Evolutionary conservation across 2,113 vertebrate species (phyloP), one percentile per base, ranked within the genome.

Genomic region (Malaclemys terrapin): DNA sequence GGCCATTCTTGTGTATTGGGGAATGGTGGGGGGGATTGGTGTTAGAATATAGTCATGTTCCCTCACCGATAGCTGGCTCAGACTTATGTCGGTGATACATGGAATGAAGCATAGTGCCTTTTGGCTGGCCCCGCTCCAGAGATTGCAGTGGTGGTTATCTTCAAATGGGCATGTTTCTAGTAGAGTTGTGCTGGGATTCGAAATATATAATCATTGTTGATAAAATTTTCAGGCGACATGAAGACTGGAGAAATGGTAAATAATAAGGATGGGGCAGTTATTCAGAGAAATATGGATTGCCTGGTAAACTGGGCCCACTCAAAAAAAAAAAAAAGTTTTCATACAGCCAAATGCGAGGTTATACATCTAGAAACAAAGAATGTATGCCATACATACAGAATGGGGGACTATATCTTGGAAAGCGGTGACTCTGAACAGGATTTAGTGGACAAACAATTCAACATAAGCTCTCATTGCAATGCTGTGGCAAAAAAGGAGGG

Each of bases 61-160:
- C 35, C 82, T 0, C 54, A 31, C 50, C 75, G 20, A 35, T 82
- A 19, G 25, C 53, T 31, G 22, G 6, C 80, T 79, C 25, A 11
- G 4, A 24, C 2, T 50, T 89, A 24, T 1, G 50, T 82, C 0
- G 1, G 1, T 50, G 75, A 8, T 49, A 47, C 54, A 2, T 24
- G 5, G 89, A 79, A 3, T 38, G 72, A 75, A 2, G 31, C 8
- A 3, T 49, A 54, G 8, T 78, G 13, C 8, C 85, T 83, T 62
- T 6, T 1, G 49, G 11, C 4, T 95, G 57, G 92, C 69, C 56
- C 59, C 3, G 5, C 17, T 50, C 6, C 5, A 35, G 80, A 87
- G 82, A 38, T 75, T 50, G 31, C 81, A 29, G 50, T 86, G 38
- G 78, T 47, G 42, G 59, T 62, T 47, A 45, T 2, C 38, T 45